Evolutionary conservation across 1,140 invertebrate genomes (phyloP), one percentile per base, ranked within the genome.

Genomic region (Drosophila tani): DNA sequence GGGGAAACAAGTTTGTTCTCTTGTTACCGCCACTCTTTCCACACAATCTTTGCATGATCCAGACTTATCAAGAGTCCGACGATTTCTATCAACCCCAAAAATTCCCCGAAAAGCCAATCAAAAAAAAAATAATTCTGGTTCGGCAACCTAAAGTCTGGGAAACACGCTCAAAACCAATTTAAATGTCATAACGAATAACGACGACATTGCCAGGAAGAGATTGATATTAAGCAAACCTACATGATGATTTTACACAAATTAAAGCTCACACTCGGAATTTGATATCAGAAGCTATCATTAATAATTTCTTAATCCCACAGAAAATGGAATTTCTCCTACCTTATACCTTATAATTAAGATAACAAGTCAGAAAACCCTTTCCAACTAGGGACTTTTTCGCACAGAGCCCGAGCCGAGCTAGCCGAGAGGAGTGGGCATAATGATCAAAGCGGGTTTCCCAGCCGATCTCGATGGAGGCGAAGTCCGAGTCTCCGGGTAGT

Each of bases 381-480:
- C 55, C 56, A 70, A 47, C 21, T 41, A 75, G 79, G 82, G 74
- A 67, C 43, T 81, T 85, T 84, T 84, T 65, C 38, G 43, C 47
- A 45, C 21, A 46, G 45, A 24, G n/a, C 7, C 19, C 53, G 27
- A 32, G 17, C 59, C 69, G 60, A 68, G 21, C 35, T n/a, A 29
- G 27, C 38, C 19, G 55, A 43, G 55, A 56, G 46, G 40, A 55
- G 56, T 27, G 68, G 56, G 32, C 64, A 69, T 81, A 85, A 69
- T 79, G 79, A 71, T 55, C 69, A 49, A 74, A 55, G 79, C 82
- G 82, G 82, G 62, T 85, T 85, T 86, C 82, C 82, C 82, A 82
- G 43, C 49, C 57, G 74, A 41, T n/a, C 6, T 24, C 41, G 50
- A 66, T 45, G 47, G 56, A 41, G 43, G 41, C 64, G 57, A 60